These are phyloP conservation scores for Kryphioiulus occultus DNA, from an alignment of 2,888 invertebrate species.

Conservation along the genomic window DNA sequence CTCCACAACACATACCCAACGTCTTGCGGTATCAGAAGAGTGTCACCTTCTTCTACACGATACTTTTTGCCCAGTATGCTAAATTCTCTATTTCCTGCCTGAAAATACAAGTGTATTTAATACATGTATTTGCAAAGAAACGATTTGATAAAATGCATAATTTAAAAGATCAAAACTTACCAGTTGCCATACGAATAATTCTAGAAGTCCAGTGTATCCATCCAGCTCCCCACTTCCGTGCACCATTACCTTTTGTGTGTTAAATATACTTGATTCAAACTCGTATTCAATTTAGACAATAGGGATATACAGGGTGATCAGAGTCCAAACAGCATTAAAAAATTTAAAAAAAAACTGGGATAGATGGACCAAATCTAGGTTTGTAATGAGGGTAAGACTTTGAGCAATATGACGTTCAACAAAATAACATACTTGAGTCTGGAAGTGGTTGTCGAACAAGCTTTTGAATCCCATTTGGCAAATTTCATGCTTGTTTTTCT, in stretches of 20 bases:
- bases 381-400: too few species aligned
- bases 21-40: conserved; percentile 48
- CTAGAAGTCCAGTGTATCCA: background rate
- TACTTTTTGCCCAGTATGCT: conserved; percentile 17
- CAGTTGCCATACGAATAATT: conserved; percentile 47
- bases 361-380: too few species aligned
- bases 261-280: too few species aligned
- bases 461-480: conserved; percentile 3
- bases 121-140: background rate
- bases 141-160: background rate
- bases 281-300: too few species aligned
- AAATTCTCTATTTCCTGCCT: conserved; percentile 36
- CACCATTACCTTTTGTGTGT: conserved; percentile 40
- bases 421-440: conserved; percentile 30
- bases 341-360: too few species aligned
- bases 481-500: background rate
- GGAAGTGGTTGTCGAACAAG: background rate
- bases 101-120: conserved; percentile 21
- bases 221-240: conserved; percentile 40
- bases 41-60: conserved; percentile 38
- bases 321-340: too few species aligned
- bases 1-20: background rate
- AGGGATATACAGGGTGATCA: too few species aligned
- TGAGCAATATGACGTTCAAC: too few species aligned
- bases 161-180: background rate